Percentiles rank a stretch among this genome's conserved stretches.
Evolutionary conservation across 2,888 invertebrate species (phyloP).

Genomic region (Nesidiocoris tenuis): DNA sequence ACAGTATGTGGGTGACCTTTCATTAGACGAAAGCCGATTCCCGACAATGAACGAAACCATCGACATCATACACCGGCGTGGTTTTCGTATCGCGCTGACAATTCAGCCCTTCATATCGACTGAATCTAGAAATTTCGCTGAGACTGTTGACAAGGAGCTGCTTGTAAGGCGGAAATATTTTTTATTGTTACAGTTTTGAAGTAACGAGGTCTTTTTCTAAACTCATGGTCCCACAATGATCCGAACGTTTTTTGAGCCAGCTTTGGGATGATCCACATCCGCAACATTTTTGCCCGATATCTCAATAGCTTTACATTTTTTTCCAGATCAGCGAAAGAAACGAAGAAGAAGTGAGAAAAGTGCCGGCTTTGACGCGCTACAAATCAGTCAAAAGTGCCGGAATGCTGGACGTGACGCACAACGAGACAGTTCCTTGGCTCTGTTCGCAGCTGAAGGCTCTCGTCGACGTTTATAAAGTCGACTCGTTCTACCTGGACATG

Average conservation of each 20-base stretch:
- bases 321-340: conserved; percentile 64
- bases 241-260: no score
- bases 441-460: conserved; percentile 69
- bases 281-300: no score
- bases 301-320: no score
- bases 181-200: no score
- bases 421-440: conserved; percentile 77
- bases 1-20: conserved; percentile 67
- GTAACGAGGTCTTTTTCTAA: no score
- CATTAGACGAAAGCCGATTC: conserved; percentile 76
- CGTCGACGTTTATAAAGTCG: conserved; percentile 72
- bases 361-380: conserved; percentile 79
- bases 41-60: conserved; percentile 75
- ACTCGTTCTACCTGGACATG: conserved; percentile 80
- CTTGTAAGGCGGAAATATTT: conserved; percentile 59
- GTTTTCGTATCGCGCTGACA: conserved; percentile 84
- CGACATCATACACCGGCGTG: conserved; percentile 75
- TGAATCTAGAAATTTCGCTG: conserved; percentile 77
- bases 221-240: no score
- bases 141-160: conserved; percentile 72
- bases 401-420: conserved; percentile 83
- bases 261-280: no score
- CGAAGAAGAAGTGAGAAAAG: conserved; percentile 67
- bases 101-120: conserved; percentile 88
- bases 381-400: conserved; percentile 78